A percentile compares a stretch with the other conserved stretches of the same genome.
Conservation (phyloP, 2,797 vertebrate species). For the Muscicapa comitata region DNA sequence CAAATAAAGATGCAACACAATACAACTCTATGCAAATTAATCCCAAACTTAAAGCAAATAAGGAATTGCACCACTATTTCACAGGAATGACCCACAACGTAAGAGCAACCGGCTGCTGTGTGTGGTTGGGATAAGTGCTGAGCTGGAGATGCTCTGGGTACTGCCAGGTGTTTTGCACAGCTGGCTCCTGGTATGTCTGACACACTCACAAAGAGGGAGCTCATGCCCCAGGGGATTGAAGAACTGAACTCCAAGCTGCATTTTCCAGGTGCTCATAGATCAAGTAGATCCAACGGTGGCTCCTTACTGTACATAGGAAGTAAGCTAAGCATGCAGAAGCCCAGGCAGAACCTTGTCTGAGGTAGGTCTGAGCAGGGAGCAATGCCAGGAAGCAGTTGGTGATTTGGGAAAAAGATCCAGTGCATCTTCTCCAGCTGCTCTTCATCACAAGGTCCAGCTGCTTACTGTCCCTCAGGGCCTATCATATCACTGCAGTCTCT, state of each 20-base stretch:
- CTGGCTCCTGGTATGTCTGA: not conserved
- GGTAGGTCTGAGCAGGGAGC: not conserved
- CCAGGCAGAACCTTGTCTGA: not conserved
- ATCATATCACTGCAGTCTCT: not conserved
- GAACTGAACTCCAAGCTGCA: not conserved
- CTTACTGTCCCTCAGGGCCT: not conserved
- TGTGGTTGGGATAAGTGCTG: not conserved
- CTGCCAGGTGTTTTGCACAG: not conserved
- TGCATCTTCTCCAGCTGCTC: not conserved
- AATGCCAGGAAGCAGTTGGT: not conserved
- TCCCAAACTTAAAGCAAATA: not conserved
- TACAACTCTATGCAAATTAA: not conserved
- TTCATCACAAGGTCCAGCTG: not conserved
- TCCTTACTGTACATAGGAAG: not conserved
- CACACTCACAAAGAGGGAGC: accelerated
- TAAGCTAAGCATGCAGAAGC: not conserved
- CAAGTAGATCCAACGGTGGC: not conserved
- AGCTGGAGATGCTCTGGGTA: not conserved
- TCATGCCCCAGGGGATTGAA: not conserved
- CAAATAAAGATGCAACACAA: not conserved
- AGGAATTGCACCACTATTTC: not conserved
- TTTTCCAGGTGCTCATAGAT: not conserved
- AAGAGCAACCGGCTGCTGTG: not conserved
- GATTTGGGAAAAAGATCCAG: not conserved
- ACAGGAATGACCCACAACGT: not conserved